Percentiles rank a stretch among this genome's conserved stretches.
These are phyloP conservation scores for Eulemur macaco DNA, from an alignment of 2,113 vertebrate species.

Conservation along the genomic window DNA sequence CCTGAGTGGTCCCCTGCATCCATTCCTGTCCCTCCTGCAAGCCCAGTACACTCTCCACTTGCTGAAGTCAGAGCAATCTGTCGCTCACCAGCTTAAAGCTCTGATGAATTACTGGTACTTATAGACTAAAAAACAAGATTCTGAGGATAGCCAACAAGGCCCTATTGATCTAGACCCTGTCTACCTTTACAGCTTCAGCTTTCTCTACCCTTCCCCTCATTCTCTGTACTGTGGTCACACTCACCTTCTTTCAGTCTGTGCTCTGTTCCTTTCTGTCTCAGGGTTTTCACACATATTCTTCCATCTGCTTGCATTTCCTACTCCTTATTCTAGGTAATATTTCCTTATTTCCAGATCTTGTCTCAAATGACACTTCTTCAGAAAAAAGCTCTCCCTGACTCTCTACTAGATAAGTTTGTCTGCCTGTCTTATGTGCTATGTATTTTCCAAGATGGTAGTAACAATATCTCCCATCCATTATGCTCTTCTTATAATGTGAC, in stretches of 20 bases:
- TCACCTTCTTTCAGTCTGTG: not conserved
- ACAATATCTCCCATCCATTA: not conserved
- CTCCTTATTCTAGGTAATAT: not conserved
- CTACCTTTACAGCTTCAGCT: not conserved
- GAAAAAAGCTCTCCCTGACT: not conserved
- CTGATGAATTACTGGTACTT: not conserved
- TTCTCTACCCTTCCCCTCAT: not conserved
- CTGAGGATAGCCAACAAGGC: not conserved
- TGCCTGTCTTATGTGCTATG: not conserved
- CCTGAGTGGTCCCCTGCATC: not conserved
- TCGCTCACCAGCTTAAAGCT: not conserved
- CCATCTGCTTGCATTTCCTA: not conserved
- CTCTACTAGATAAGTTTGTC: not conserved
- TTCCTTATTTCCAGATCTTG: conserved; percentile 10
- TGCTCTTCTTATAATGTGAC: not conserved
- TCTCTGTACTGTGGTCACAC: not conserved
- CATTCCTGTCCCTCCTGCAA: not conserved
- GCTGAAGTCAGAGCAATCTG: not conserved
- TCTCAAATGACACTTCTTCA: not conserved
- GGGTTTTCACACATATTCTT: not conserved
- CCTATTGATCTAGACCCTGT: not conserved
- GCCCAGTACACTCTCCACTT: not conserved
- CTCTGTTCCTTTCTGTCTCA: not conserved
- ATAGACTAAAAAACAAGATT: not conserved
- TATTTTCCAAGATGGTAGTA: not conserved